These are phyloP conservation scores for Drosophila pruinosa DNA, from an alignment of 1,140 invertebrate genomes.

Conservation along the genomic window DNA sequence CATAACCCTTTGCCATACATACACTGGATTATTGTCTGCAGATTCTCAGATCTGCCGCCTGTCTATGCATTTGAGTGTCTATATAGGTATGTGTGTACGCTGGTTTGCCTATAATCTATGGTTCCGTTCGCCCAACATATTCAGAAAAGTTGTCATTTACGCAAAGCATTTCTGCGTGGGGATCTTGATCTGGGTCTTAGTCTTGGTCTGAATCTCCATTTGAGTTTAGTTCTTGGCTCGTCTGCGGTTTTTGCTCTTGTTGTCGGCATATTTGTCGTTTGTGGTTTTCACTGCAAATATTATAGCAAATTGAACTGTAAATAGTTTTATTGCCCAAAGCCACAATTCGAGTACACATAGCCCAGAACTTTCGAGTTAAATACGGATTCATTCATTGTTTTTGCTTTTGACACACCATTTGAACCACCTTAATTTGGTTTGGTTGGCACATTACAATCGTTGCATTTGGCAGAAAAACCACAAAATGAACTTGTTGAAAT, in stretches of 20 bases:
- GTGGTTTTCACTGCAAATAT: constrained; percentile 71
- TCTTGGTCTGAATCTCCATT: neutral
- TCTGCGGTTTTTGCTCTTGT: constrained; percentile 46
- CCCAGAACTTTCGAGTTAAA: neutral
- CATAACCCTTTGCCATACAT: constrained; percentile 57
- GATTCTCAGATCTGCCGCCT: constrained; percentile 59
- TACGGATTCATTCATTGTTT: constrained; percentile 33
- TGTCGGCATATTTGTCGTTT: constrained; percentile 72
- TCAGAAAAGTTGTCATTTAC: constrained; percentile 71
- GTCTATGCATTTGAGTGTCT: constrained; percentile 5
- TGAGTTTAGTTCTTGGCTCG: constrained; percentile 17
- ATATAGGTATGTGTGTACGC: constrained; percentile 18
- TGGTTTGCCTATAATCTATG: constrained; percentile 69
- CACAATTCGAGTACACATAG: constrained; percentile 34
- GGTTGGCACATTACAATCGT: constrained; percentile 3
- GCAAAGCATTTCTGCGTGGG: neutral
- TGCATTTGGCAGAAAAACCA: constrained; percentile 7
- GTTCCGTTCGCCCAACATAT: constrained; percentile 63
- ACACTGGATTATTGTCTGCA: constrained; percentile 79
- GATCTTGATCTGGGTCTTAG: neutral
- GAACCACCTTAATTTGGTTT: constrained; percentile 5
- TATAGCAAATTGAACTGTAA: constrained; percentile 80
- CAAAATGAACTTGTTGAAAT: constrained; percentile 68
- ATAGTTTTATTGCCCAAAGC: constrained; percentile 74
- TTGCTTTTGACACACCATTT: constrained; percentile 24